Conservation (phyloP, 2,113 vertebrate species). For the Siniperca chuatsi region DNA sequence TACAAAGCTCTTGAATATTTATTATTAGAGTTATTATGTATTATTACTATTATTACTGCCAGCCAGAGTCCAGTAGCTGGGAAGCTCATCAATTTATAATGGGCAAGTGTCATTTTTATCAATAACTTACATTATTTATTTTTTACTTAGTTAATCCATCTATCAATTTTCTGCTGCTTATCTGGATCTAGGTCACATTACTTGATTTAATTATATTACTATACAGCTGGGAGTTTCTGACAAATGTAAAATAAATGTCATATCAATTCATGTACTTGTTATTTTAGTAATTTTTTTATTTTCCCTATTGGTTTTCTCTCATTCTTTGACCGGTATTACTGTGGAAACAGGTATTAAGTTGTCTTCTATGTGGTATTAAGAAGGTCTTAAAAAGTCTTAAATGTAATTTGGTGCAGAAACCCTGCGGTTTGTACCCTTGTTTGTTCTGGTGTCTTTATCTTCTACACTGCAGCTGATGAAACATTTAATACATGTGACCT, state of each 20-base stretch:
- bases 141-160: background rate
- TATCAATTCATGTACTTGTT: background rate
- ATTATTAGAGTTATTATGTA: background rate
- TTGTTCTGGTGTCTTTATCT: background rate
- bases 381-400: background rate
- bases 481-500: background rate
- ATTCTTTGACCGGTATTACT: background rate
- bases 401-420: background rate
- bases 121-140: background rate
- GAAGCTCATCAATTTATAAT: background rate
- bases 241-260: background rate
- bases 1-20: background rate
- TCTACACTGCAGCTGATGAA: conserved; percentile 12
- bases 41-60: background rate
- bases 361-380: background rate
- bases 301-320: background rate
- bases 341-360: background rate
- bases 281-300: background rate
- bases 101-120: too few species aligned
- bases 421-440: too few species aligned
- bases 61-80: background rate
- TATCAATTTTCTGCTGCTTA: background rate
- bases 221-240: background rate
- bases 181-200: background rate
- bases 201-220: background rate